These are phyloP conservation scores for Pterostichus niger DNA, from an alignment of 2,888 invertebrate genomes.

Conservation along the genomic window DNA sequence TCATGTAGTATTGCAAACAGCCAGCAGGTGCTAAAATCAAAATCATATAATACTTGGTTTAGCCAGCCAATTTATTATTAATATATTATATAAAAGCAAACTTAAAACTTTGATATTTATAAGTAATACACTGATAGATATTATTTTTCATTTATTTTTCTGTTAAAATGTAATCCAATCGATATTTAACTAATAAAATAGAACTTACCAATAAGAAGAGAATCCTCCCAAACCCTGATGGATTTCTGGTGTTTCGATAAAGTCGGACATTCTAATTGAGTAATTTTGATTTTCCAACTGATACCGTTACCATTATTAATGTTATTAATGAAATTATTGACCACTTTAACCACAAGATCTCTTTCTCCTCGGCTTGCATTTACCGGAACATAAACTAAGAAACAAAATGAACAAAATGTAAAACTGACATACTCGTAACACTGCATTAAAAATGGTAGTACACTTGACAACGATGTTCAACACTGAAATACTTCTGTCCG, in stretches of 20 bases:
- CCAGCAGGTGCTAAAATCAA: constrained; percentile 80
- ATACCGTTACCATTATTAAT: constrained; percentile 80
- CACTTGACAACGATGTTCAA: not conserved
- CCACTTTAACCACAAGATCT: constrained; percentile 77
- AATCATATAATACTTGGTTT: not conserved
- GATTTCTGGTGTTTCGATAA: constrained; percentile 53
- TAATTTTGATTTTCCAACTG: constrained; percentile 81
- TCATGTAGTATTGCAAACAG: constrained; percentile 84
- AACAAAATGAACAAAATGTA: constrained; percentile 15
- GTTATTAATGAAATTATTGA: constrained; percentile 76
- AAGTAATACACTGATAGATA: too few relatives aligned
- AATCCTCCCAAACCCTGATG: constrained; percentile 70
- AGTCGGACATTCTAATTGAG: constrained; percentile 81
- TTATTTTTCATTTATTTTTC: too few relatives aligned
- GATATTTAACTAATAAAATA: not conserved
- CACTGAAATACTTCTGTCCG: not conserved
- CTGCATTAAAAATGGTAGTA: not conserved
- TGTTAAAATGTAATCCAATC: not conserved
- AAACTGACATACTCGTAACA: not conserved
- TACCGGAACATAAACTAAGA: constrained; percentile 78
- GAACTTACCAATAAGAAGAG: constrained; percentile 70
- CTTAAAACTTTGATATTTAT: too few relatives aligned
- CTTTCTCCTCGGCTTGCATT: constrained; percentile 73
- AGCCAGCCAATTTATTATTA: too few relatives aligned
- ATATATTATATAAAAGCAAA: too few relatives aligned